Percentiles rank a stretch among this genome's conserved stretches.
Conservation (phyloP, 2,888 invertebrate species). For the Lasius fuliginosus region DNA sequence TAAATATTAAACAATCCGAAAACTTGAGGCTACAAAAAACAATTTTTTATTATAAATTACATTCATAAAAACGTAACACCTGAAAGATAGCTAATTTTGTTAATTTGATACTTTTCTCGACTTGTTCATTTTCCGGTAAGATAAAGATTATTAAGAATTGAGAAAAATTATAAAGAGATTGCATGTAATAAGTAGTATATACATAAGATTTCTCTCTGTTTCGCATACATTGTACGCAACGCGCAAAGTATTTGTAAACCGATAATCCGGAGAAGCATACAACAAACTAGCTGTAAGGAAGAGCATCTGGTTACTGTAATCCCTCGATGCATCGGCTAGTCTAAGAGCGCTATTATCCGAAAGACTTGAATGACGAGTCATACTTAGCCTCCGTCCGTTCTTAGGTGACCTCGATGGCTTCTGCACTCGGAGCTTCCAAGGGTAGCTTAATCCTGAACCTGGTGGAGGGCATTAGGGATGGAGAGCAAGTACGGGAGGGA, state of each 20-base stretch:
- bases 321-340: slow-evolving; percentile 51
- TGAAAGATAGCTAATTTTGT: background rate
- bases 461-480: slow-evolving; percentile 16
- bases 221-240: background rate
- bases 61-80: background rate
- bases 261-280: background rate
- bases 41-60: slow-evolving; percentile 12
- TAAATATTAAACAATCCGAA: background rate
- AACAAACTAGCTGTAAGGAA: background rate
- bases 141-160: background rate
- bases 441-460: slow-evolving; percentile 61
- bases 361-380: slow-evolving; percentile 52
- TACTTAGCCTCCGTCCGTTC: slow-evolving; percentile 58
- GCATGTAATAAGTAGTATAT: background rate
- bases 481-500: slow-evolving; percentile 23
- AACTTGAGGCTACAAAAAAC: background rate
- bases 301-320: background rate
- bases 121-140: background rate
- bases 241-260: background rate
- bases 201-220: background rate
- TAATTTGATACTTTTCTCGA: background rate
- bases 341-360: slow-evolving; percentile 59
- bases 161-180: background rate
- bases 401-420: slow-evolving; percentile 61
- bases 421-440: slow-evolving; percentile 42